Base-by-base conservation (phyloP, 2,797 vertebrate genomes). In the Malurus leucopterus region DNA sequence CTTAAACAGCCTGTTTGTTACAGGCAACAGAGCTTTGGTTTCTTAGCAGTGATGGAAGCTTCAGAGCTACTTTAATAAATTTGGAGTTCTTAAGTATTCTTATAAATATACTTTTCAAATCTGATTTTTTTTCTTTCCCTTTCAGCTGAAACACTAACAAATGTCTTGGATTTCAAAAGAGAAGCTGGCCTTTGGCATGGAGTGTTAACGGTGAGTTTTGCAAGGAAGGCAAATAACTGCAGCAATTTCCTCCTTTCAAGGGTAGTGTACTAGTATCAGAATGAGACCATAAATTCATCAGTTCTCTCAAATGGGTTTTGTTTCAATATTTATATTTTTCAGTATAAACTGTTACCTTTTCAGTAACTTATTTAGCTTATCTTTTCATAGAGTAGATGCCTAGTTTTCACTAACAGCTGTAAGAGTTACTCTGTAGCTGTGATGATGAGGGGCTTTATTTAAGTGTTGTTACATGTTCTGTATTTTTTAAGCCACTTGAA, bases 161-260 rank as follows among this genome's bases (percentile, higher is more conserved):
- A 99, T 46, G 99, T 99, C 82, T 96, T 99, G 97, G 99, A 99
- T 97, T 99, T 99, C 96, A 99, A 99, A 95, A 98, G 98, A 94
- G 99, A 99, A 77, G 98, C 98, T 41, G 99, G 99, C 74, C 97
- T 99, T 68, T 99, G 99, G 99, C 99, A 99, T 29, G 98, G 98
- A 10, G 98, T 99, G 74, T 96, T 99, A 67, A 98, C 98, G 41
- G 99, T 99, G 95, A 98, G 99, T 97, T 78, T 71, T 32, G 62
- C 53, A 74, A 40, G 36, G 36, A 73, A 38, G n/a, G 4, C 44
- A 51, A 61, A 49, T 24, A 36, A 8, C 24, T 85, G 15, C n/a
- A 84, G 26, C 15, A 18, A 5, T 29, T 64, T 58, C 4, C 17
- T 65, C 75, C 15, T 84, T 11, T 63, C 22, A 13, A 19, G 54